Evolutionary conservation across 2,888 invertebrate genomes (phyloP), one percentile per base, ranked within the genome.

Genomic region (Ophraella communa): DNA sequence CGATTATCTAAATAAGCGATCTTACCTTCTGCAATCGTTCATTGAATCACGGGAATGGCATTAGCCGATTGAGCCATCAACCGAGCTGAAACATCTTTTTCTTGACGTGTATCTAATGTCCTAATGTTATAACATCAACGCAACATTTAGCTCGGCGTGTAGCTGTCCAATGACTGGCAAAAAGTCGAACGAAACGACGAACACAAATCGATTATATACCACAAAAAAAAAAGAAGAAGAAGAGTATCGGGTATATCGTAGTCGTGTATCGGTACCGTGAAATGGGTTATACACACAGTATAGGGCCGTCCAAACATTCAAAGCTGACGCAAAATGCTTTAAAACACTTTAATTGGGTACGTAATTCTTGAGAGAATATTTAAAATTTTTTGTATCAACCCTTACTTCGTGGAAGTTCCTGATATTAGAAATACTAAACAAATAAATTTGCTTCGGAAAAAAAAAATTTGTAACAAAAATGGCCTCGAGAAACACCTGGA

Each of bases 81-180:
- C 20, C 8, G 21, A 3, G 20, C 10, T 45, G 51, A 49, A 49
- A 24, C 49, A 42, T 51, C 7, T 44, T 44, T 45, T 45, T 56
- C 56, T 47, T 24, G 58, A 21, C 58, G 49, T 59, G 42, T 23
- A 57, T 62, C 62, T 51, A 59, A 59, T 42, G 45, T 45, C 21
- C 18, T 45, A 45, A 45, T 45, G 51, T 56, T 59, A 49, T 63
- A 63, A 63, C 62, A 24, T 57, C 57, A 42, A 42, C 56, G 56
- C 54, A 62, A 56, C 62, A 52, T 57, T 57, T 71, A 72, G 71
- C 74, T 74, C 72, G 71, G 70, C 75, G 71, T 76, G 76, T 76
- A 76, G 71, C 76, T 76, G 76, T 51, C 77, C 69, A 72, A 77
- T 79, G 78, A 79, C 78, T 77, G 73, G 77, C 68, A 75, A 76